Base-by-base conservation (phyloP, 2,113 vertebrate species). In the Rhabdornis inornatus region DNA sequence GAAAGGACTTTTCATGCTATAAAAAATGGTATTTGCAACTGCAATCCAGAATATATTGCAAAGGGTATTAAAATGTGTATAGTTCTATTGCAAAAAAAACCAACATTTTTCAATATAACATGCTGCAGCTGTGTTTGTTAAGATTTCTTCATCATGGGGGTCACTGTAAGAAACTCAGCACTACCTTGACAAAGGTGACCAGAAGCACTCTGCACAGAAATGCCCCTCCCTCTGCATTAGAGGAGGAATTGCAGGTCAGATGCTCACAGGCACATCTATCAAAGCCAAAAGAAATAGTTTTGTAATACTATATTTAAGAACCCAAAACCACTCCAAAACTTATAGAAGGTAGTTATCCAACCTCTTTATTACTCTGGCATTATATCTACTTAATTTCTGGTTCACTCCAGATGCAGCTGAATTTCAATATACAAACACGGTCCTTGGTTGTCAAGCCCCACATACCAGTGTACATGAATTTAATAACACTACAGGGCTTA, bases 181-280 rank as follows among this genome's bases (percentile, higher is more conserved):
- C 45, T 92, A 56, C 92, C 83, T 92, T 92, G 70, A 57, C 90
- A 55, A 92, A 74, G 53, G 50, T 50, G 66, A 65, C 27, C 40
- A 91, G 75, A 72, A 94, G 33, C 74, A 61, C 27, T 63, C 50
- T 74, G 28, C 52, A 47, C 30, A 39, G 6, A 90, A 85, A 9
- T 31, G 45, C 12, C n/a, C 74, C 49, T 75, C 31, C 56, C 57
- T 95, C 69, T 79, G 71, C 42, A 63, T 92, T 83, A 92, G 53
- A 90, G 69, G 71, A 89, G 61, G 75, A 95, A 95, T 52, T 93
- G 66, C 60, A 72, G 30, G 69, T 87, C 95, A 92, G 50, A 74
- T 76, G 33, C 31, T 94, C 57, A 60, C 31, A 86, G 64, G 42
- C n/a, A 66, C 1, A 30, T 37, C 60, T 27, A 93, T n/a, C 87